phyloP scores from a whole-genome alignment of 2,113 vertebrate genomes.

The Leucosticte australis region DNA sequence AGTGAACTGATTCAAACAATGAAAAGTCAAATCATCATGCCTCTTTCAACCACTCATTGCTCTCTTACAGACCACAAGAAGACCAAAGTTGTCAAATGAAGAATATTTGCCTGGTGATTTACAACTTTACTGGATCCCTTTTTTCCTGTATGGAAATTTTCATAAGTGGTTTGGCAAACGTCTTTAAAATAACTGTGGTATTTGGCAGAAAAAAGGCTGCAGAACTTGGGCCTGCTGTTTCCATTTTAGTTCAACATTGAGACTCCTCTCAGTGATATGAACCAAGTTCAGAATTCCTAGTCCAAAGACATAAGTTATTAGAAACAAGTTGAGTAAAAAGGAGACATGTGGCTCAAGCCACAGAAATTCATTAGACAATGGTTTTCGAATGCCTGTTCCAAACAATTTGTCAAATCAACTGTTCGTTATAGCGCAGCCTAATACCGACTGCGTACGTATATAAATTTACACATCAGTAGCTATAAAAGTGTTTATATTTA shows the following conservation, averaged over 20 bases:
- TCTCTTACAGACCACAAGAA: conserved; percentile 52
- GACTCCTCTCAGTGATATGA: neutral
- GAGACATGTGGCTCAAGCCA: conserved; percentile 25
- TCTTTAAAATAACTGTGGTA: conserved; percentile 39
- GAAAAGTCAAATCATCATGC: conserved; percentile 53
- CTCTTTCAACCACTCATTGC: conserved; percentile 40
- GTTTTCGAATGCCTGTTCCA: conserved; percentile 13
- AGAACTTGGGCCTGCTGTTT: conserved; percentile 25
- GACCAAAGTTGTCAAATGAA: conserved; percentile 22
- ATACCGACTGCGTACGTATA: neutral
- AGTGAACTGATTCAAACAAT: conserved; percentile 58
- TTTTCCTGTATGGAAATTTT: conserved; percentile 45
- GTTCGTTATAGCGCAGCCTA: conserved; percentile 12
- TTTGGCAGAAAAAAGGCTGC: conserved; percentile 26
- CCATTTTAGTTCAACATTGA: conserved; percentile 23
- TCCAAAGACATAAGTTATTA: conserved; percentile 18
- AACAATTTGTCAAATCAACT: conserved; percentile 55
- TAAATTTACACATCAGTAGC: conserved; percentile 46
- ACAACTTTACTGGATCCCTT: neutral
- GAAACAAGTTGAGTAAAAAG: conserved; percentile 23
- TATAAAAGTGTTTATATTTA: conserved; percentile 40
- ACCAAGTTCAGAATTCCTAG: neutral
- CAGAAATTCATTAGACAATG: conserved; percentile 47
- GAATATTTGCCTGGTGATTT: conserved; percentile 37
- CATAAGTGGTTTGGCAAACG: conserved; percentile 45